phyloP scores from a whole-genome alignment of 2,888 invertebrate genomes.

The Parnassius smintheus region DNA sequence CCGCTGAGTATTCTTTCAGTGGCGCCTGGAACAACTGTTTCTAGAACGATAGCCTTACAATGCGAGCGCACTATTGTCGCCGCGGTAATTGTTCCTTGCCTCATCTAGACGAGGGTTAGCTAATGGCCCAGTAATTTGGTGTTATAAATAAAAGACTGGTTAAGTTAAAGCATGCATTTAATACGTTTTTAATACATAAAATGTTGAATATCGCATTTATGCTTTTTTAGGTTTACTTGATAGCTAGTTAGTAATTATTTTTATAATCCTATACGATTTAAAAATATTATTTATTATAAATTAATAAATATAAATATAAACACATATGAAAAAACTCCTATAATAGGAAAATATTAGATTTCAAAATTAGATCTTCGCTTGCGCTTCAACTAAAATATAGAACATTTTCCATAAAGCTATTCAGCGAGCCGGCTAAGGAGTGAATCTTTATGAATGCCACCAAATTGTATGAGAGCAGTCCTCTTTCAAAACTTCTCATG shows the following conservation, averaged over 20 bases:
- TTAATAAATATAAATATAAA: conserved; percentile 2
- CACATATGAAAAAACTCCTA: conserved; percentile 23
- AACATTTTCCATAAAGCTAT: conserved; percentile 73
- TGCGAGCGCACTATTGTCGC: conserved; percentile 59
- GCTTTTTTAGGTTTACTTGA: no score
- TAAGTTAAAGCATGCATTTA: conserved; percentile 28
- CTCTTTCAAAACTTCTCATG: conserved; percentile 79
- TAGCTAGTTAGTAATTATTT: no score
- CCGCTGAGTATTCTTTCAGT: conserved; percentile 50
- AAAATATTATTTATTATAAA: no score
- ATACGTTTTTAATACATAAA: no score
- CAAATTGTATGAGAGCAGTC: conserved; percentile 81
- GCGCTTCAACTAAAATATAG: conserved; percentile 60
- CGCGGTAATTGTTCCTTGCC: conserved; percentile 58
- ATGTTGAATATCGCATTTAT: no score
- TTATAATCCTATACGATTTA: no score
- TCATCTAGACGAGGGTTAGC: conserved; percentile 57
- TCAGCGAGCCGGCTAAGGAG: conserved; percentile 73
- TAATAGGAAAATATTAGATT: conserved; percentile 30
- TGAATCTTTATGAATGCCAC: conserved; percentile 80
- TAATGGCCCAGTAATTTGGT: conserved; percentile 55
- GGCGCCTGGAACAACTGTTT: conserved; percentile 58
- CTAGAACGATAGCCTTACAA: conserved; percentile 60
- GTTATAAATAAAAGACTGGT: conserved; percentile 34
- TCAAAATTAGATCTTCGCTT: conserved; percentile 51